phyloP scores from a whole-genome alignment of 1,140 invertebrate genomes.

The Amyelois transitella region DNA sequence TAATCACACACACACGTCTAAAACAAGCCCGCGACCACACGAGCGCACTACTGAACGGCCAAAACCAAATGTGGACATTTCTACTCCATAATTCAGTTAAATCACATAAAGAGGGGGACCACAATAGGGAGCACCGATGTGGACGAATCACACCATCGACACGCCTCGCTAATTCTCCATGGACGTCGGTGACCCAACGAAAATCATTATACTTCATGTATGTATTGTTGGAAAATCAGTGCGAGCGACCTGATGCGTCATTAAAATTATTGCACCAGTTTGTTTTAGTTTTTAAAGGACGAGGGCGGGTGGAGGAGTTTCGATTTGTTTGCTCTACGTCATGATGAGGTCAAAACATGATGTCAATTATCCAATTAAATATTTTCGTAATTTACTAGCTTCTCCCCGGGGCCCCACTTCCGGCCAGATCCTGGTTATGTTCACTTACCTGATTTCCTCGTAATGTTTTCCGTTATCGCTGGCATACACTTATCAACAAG shows the following conservation, averaged over 20 bases:
- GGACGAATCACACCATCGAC: constrained; percentile 65
- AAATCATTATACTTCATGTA: constrained; percentile 38
- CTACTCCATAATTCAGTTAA: constrained; percentile 69
- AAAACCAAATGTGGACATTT: constrained; percentile 59
- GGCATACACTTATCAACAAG: too few relatives aligned
- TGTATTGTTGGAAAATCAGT: constrained; percentile 16
- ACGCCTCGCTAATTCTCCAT: constrained; percentile 66
- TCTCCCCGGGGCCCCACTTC: too few relatives aligned
- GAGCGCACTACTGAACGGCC: constrained; percentile 49
- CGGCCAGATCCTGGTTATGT: too few relatives aligned
- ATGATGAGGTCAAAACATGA: too few relatives aligned
- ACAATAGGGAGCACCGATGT: constrained; percentile 66
- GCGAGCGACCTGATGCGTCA: constrained; percentile 18
- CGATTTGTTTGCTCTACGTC: too few relatives aligned
- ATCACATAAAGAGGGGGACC: constrained; percentile 65
- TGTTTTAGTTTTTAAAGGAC: background rate
- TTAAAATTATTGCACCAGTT: constrained; percentile 3
- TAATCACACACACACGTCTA: constrained; percentile 23
- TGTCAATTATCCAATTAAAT: too few relatives aligned
- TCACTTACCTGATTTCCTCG: too few relatives aligned
- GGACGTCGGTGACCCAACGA: constrained; percentile 45
- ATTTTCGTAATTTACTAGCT: too few relatives aligned
- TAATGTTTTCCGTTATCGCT: too few relatives aligned
- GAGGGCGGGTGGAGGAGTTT: too few relatives aligned
- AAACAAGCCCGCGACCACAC: constrained; percentile 19